Conservation (phyloP, 2,888 invertebrate genomes). For the Gandaritis pyraliata region DNA sequence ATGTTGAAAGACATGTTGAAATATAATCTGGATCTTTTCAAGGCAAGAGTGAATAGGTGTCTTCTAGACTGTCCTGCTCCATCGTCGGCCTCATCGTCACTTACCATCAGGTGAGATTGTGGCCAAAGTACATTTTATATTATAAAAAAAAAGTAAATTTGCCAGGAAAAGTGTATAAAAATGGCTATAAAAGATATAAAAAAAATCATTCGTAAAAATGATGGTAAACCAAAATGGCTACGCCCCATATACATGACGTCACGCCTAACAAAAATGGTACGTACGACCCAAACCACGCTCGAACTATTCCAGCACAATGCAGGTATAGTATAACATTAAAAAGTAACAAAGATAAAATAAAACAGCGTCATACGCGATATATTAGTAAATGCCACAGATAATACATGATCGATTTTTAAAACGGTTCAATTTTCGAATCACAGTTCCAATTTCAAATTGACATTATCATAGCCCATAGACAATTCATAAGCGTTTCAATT, state of each 20-base stretch:
- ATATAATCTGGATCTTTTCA: too few species aligned
- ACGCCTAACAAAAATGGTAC: slow-evolving; percentile 94
- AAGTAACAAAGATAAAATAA: slow-evolving; percentile 25
- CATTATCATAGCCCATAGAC: slow-evolving; percentile 25
- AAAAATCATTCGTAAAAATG: slow-evolving; percentile 66
- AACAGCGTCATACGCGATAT: slow-evolving; percentile 63
- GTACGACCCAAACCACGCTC: slow-evolving; percentile 84
- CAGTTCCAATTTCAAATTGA: slow-evolving; percentile 72
- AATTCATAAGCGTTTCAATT: slow-evolving; percentile 28
- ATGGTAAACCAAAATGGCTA: slow-evolving; percentile 78
- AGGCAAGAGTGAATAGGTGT: too few species aligned
- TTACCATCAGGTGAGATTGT: too few species aligned
- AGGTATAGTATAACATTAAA: slow-evolving; percentile 46
- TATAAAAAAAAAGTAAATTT: too few species aligned
- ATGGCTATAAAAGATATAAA: slow-evolving; percentile 46
- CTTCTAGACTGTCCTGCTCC: too few species aligned
- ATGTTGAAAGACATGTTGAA: too few species aligned
- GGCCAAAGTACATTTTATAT: too few species aligned
- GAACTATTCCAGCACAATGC: slow-evolving; percentile 81
- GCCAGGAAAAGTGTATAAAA: background rate
- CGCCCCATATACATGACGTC: slow-evolving; percentile 95
- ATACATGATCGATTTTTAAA: slow-evolving; percentile 67
- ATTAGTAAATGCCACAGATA: slow-evolving; percentile 73
- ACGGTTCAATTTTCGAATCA: slow-evolving; percentile 64
- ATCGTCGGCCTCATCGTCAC: too few species aligned